These are phyloP conservation scores for Pocillopora grandis DNA, from an alignment of 92 coral and sea anemone genomes.

Conservation along the genomic window DNA sequence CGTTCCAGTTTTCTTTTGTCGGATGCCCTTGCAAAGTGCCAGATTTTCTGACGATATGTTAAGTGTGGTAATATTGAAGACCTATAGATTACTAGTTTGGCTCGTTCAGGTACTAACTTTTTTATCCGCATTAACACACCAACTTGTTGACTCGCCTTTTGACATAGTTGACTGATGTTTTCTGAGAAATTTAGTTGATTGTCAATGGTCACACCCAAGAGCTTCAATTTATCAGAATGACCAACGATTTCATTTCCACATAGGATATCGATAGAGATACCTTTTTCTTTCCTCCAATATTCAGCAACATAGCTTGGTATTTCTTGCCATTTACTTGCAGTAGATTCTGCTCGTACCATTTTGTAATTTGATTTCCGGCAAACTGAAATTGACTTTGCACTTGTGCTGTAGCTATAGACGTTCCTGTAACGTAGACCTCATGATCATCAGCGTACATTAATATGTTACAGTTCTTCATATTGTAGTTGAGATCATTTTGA, in stretches of 20 bases:
- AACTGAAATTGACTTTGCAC: no score
- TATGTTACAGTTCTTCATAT: no score
- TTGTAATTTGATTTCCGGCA: no score
- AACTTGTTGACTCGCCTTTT: background rate
- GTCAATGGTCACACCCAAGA: constrained; percentile 13
- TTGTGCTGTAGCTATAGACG: no score
- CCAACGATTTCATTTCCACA: background rate
- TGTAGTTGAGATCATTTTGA: no score
- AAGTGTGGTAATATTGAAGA: constrained; percentile 15
- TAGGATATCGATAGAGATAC: no score
- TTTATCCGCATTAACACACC: constrained; percentile 6
- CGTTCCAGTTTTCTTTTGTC: constrained; percentile 12
- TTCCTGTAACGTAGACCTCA: no score
- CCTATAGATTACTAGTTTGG: constrained; percentile 3
- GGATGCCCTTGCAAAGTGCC: background rate
- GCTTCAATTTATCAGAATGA: background rate
- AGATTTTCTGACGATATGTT: background rate
- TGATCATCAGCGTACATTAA: no score
- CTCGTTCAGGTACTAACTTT: background rate
- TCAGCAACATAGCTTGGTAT: no score
- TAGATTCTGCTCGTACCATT: no score
- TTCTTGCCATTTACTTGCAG: no score
- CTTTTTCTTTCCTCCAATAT: no score
- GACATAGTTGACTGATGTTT: constrained; percentile 1
- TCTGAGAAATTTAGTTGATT: constrained; percentile 5